Conservation (phyloP, 2,888 invertebrate species). For the Vannuccia rotundouncinata region DNA sequence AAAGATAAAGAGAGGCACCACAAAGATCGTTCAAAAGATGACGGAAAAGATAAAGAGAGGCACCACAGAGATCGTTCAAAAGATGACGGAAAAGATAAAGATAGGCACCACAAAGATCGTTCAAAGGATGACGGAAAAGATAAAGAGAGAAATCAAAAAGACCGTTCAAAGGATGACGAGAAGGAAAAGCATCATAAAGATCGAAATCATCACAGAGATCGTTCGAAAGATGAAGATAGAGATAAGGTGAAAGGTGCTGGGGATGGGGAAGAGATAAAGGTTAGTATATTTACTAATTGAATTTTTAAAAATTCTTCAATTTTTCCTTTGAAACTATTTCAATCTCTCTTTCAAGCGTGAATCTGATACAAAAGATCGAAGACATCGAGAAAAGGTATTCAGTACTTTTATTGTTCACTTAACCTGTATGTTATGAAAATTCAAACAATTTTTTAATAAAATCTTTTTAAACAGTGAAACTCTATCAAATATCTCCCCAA, state of each 20-base stretch:
- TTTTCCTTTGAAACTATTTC: too few relatives aligned
- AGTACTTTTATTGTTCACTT: too few relatives aligned
- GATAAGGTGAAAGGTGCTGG: slow-evolving; percentile 41
- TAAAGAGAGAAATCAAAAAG: slow-evolving; percentile 33
- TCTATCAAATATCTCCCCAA: too few relatives aligned
- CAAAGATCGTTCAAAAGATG: slow-evolving; percentile 21
- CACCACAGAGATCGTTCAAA: slow-evolving; percentile 29
- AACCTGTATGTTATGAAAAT: too few relatives aligned
- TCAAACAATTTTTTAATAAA: too few relatives aligned
- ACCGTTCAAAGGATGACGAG: slow-evolving; percentile 40
- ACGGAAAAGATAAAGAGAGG: too few relatives aligned
- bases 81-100: slow-evolving; percentile 32
- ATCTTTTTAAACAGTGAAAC: too few relatives aligned
- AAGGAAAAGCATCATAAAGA: slow-evolving; percentile 41
- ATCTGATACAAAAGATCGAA: too few relatives aligned
- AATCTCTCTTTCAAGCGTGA: too few relatives aligned
- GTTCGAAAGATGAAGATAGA: slow-evolving; percentile 41
- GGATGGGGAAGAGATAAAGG: slow-evolving; percentile 42
- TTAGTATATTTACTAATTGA: slow-evolving; percentile 41
- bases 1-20: too few relatives aligned
- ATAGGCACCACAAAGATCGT: slow-evolving; percentile 38
- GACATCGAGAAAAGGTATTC: too few relatives aligned
- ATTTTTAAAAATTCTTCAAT: too few relatives aligned
- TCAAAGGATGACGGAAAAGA: slow-evolving; percentile 33
- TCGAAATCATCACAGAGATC: slow-evolving; percentile 39